A percentile compares a stretch with the other conserved stretches of the same genome.
Conservation (phyloP, 2,113 vertebrate genomes). For the Catharus bicknelli region DNA sequence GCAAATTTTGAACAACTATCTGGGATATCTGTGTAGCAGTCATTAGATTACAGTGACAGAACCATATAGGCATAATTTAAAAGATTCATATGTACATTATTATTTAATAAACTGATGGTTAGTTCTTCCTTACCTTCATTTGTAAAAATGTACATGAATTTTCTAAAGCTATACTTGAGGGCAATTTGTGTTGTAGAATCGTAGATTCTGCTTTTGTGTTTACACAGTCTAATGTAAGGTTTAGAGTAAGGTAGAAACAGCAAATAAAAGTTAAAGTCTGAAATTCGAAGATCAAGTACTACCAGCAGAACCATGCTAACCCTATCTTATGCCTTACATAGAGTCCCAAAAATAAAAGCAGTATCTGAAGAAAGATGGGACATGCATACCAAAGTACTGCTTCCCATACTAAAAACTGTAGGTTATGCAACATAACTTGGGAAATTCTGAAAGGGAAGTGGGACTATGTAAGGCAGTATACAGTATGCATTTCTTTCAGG, state of each 20-base stretch:
- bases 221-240: background rate
- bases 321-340: background rate
- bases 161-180: background rate
- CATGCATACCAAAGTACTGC: background rate
- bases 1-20: background rate
- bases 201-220: background rate
- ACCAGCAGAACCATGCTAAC: background rate
- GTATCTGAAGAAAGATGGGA: background rate
- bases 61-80: background rate
- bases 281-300: background rate
- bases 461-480: background rate
- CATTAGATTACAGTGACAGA: background rate
- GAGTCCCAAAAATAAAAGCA: background rate
- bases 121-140: background rate
- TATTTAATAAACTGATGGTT: background rate
- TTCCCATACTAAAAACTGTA: background rate
- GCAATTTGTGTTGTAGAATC: background rate
- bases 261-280: background rate
- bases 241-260: background rate
- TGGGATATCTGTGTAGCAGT: background rate
- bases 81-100: background rate
- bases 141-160: background rate
- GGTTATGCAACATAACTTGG: background rate
- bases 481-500: background rate
- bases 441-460: background rate